phyloP scores from a whole-genome alignment of 2,113 vertebrate species.

The Bombycilla garrulus region DNA sequence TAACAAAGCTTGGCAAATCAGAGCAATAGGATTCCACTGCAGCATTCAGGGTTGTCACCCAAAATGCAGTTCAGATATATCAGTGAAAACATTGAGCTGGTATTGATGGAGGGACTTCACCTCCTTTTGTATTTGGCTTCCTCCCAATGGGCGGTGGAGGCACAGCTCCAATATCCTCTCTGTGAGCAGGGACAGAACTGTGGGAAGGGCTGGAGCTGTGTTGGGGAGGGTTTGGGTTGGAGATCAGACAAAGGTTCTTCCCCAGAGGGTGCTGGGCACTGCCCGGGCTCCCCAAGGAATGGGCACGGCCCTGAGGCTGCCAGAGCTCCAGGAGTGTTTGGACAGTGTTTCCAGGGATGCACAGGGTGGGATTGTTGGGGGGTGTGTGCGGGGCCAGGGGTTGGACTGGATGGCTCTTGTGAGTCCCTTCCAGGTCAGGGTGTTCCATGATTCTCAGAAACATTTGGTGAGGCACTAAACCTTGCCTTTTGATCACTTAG shows the following conservation, averaged over 20 bases:
- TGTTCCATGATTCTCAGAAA: neutral
- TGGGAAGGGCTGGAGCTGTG: neutral
- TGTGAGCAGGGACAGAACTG: neutral
- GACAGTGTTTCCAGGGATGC: too few relatives aligned
- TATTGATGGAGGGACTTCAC: neutral
- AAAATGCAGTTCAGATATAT: neutral
- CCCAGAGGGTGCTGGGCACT: neutral
- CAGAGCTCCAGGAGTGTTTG: neutral
- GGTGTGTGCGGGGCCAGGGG: neutral
- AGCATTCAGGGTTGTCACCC: neutral
- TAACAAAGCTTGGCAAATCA: neutral
- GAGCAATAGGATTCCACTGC: neutral
- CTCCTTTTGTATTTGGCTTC: neutral
- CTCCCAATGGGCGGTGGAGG: neutral
- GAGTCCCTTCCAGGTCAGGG: neutral
- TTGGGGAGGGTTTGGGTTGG: neutral
- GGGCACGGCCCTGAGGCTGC: rapidly evolving
- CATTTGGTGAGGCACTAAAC: neutral
- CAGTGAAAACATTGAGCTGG: neutral
- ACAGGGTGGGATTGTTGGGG: neutral
- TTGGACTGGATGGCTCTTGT: too few relatives aligned
- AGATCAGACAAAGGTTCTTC: neutral
- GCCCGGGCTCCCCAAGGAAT: neutral
- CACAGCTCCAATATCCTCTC: neutral
- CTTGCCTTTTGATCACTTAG: neutral